phyloP scores from a whole-genome alignment of 2,797 vertebrate genomes.

The Antennarius maculatus region DNA sequence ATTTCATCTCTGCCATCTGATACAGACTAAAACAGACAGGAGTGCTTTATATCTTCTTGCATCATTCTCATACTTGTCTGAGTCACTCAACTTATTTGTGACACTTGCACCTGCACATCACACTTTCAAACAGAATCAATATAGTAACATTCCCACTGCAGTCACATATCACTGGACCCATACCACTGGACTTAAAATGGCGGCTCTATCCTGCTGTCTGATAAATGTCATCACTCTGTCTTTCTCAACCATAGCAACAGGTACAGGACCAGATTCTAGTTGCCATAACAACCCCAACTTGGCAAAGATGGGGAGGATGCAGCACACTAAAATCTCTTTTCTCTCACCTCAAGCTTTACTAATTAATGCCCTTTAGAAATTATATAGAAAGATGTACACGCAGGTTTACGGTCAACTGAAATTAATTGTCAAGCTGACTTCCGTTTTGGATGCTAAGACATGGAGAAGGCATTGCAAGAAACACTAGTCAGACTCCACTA shows the following conservation, averaged over 20 bases:
- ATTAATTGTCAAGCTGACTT: slow-evolving; percentile 42
- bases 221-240: slow-evolving; percentile 71
- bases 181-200: slow-evolving; percentile 59
- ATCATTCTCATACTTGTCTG: background rate
- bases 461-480: slow-evolving; percentile 33
- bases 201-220: slow-evolving; percentile 59
- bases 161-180: slow-evolving; percentile 13
- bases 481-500: slow-evolving; percentile 36
- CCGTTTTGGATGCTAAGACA: slow-evolving; percentile 5
- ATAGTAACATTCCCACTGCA: slow-evolving; percentile 44
- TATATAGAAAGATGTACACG: slow-evolving; percentile 18
- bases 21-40: slow-evolving; percentile 1
- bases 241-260: slow-evolving; percentile 81
- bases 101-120: slow-evolving; percentile 1
- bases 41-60: slow-evolving; percentile 12
- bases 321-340: slow-evolving; percentile 58
- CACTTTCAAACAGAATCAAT: slow-evolving; percentile 9
- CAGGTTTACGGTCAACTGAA: background rate
- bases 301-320: slow-evolving; percentile 68
- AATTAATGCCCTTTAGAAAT: slow-evolving; percentile 22
- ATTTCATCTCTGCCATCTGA: background rate
- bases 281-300: slow-evolving; percentile 81
- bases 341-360: slow-evolving; percentile 32
- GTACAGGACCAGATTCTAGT: slow-evolving; percentile 72
- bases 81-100: slow-evolving; percentile 16